Evolutionary conservation across 1,140 invertebrate species (phyloP).

Genomic region (Augochlora pura): DNA sequence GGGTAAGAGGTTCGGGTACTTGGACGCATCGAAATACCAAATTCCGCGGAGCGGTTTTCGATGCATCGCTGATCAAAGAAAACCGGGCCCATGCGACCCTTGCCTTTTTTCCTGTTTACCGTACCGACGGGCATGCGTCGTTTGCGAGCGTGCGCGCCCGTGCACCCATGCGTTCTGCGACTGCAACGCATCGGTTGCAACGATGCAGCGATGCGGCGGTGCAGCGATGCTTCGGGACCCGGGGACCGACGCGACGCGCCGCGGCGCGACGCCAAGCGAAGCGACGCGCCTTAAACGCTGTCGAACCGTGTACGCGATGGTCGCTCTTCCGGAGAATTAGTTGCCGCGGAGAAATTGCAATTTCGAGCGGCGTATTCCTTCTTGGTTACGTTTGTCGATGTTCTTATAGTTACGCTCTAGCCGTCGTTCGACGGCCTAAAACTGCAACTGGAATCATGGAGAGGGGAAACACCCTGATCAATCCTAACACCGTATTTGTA

Average conservation of each 20-base stretch:
- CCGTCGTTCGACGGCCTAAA: too few relatives aligned
- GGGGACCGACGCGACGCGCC: too few relatives aligned
- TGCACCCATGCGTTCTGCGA: conserved; percentile 29
- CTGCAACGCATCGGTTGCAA: conserved; percentile 35
- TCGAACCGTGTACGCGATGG: not conserved
- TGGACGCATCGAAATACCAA: conserved; percentile 38
- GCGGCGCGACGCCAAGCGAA: not conserved
- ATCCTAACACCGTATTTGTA: too few relatives aligned
- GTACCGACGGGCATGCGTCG: not conserved
- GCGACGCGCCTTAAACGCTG: not conserved
- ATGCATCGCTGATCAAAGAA: conserved; percentile 60
- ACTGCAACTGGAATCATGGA: too few relatives aligned
- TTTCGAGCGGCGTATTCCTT: too few relatives aligned
- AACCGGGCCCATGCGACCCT: conserved; percentile 28
- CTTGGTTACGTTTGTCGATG: not conserved
- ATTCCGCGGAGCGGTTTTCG: conserved; percentile 37
- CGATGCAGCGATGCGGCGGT: too few relatives aligned
- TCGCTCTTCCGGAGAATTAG: not conserved
- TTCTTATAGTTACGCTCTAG: not conserved
- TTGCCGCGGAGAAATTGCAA: not conserved
- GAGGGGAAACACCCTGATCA: too few relatives aligned
- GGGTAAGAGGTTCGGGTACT: not conserved
- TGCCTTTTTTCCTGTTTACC: not conserved
- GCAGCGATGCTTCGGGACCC: too few relatives aligned
- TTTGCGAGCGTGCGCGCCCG: conserved; percentile 5